Base-by-base conservation (phyloP, 2,113 vertebrate genomes). In the Dicaeum eximium region DNA sequence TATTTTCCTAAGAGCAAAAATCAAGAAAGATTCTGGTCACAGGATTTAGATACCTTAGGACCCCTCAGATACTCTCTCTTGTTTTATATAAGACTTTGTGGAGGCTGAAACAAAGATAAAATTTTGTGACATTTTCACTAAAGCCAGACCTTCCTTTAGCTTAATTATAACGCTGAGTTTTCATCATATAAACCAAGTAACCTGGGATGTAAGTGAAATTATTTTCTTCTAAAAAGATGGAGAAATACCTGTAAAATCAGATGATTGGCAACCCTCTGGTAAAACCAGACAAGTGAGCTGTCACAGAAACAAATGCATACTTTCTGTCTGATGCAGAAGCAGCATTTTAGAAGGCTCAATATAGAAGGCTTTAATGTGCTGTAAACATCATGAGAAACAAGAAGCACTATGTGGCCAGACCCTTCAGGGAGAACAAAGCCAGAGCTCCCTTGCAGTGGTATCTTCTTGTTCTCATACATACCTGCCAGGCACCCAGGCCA, bases 381-480 rank as follows among this genome's bases (percentile, higher is more conserved):
- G 27, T 33, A 48, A 81, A 78, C 28, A 70, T 47, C 28, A 22
- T 9, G 25, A 66, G 38, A 86, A 91, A 66, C 5, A 81, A 44
- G 53, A 44, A 19, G 38, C 22, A 86, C 6, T 13, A 40, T 0
- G 2, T 44, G 35, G 6, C 30, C 61, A 65, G 40, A 48, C 8
- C 5, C n/a, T 38, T 38, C 35, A 23, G 22, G 47, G 57, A 78
- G 35, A 78, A 72, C 35, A 90, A 74, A 51, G 27, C 9, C 44
- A 50, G 3, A 7, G 7, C 5, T 69, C 8, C 23, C 14, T 30
- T 66, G 28, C 11, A 42, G 22, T 37, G 35, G 47, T 5, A 19
- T 37, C 20, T n/a, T 40, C 24, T 50, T 44, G 7, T 35, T 33
- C 40, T 77, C 20, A 48, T 31, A 37, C 0, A 0, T 30, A 56